Evolutionary conservation across 1,140 invertebrate species (phyloP), one percentile per base, ranked within the genome.

Genomic region (Euwallacea fornicatus): DNA sequence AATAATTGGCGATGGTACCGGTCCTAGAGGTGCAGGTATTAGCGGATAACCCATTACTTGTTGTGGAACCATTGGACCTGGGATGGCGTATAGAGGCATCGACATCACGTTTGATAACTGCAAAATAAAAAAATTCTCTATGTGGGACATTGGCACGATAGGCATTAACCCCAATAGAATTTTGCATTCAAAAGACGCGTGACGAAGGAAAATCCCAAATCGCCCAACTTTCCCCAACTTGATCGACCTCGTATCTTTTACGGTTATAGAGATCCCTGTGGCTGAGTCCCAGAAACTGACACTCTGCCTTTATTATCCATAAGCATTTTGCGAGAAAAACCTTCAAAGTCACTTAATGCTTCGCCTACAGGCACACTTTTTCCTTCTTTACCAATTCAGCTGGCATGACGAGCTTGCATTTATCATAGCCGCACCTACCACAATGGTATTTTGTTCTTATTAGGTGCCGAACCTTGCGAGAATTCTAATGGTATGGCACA

Each of bases 1-100:
- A 44, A 79, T 78, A n/a, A 79, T 73, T 16, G 80, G 80, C 7
- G 80, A 79, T 50, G 80, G 79, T 60, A 80, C 73, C 10, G 76
- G 61, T 50, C 80, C 80, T 46, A 81, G 69, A 41, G 80, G 80
- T 0, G 79, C 80, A 15, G 79, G 78, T 42, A 81, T 79, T 61
- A 81, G 53, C 3, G 80, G 79, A 61, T 79, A 78, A 8, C 75
- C 60, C 8, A 79, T 64, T 11, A 76, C 59, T 59, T 62, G 71
- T 0, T 54, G 74, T 42, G 72, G 71, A 2, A 74, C 62, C 46
- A 77, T 54, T 7, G 71, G 75, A 10, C 69, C 68, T 2, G 73
- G 73, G 46, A 73, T 15, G 0, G 76, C 73, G 58, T 76, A 77
- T 2, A 77, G 56, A 33, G 76, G 72, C 44, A 69, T 66, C 7